These are phyloP conservation scores for Himalopsyche tibetana DNA, from an alignment of 2,888 invertebrate genomes.

Conservation along the genomic window DNA sequence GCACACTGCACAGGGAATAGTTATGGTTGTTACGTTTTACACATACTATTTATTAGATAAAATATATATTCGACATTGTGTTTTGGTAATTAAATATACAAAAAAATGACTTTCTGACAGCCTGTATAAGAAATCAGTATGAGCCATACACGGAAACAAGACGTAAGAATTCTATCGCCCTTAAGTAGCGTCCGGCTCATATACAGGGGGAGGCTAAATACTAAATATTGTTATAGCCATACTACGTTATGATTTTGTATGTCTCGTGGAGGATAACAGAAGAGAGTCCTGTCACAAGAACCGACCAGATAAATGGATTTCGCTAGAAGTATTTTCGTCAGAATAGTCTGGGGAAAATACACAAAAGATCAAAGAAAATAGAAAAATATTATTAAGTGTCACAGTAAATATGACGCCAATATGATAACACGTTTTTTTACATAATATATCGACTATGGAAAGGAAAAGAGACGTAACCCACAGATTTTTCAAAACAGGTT, in stretches of 20 bases:
- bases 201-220: constrained; percentile 64
- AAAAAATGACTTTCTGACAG: not conserved
- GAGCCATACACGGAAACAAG: constrained; percentile 50
- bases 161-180: constrained; percentile 59
- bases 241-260: constrained; percentile 65
- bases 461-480: too few relatives aligned
- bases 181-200: constrained; percentile 53
- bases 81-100: too few relatives aligned
- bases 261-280: constrained; percentile 47
- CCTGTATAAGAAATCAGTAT: constrained; percentile 60
- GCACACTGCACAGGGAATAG: too few relatives aligned
- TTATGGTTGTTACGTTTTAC: too few relatives aligned
- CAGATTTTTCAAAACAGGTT: too few relatives aligned
- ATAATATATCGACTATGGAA: too few relatives aligned
- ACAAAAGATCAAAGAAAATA: not conserved
- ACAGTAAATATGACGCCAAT: too few relatives aligned
- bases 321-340: not conserved
- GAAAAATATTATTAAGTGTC: not conserved
- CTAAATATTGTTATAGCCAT: constrained; percentile 65
- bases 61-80: too few relatives aligned
- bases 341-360: not conserved
- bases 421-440: too few relatives aligned
- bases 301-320: constrained; percentile 30
- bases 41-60: too few relatives aligned
- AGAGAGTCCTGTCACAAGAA: not conserved